A percentile compares a stretch with the other conserved stretches of the same genome.
Evolutionary conservation across 2,797 vertebrate species (phyloP).

Genomic region (Pseudotriccus pelzelni): DNA sequence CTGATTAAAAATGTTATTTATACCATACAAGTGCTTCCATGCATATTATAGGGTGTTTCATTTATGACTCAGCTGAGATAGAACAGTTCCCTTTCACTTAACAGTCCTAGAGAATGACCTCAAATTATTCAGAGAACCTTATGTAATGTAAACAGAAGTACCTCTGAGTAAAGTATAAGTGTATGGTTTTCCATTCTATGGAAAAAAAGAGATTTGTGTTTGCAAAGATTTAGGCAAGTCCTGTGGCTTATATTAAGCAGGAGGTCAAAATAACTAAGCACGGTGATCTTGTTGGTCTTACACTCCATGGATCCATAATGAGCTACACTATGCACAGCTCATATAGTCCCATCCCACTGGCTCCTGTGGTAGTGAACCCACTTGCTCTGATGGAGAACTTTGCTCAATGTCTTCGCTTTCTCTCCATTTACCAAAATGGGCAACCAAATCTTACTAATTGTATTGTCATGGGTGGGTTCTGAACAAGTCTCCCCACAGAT

Average conservation of each 20-base stretch:
- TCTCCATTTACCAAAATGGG: neutral
- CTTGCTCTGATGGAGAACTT: neutral
- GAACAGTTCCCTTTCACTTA: slow-evolving; percentile 45
- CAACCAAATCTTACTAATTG: neutral
- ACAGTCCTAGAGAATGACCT: neutral
- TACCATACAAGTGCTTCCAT: neutral
- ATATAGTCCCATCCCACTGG: neutral
- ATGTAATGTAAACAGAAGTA: slow-evolving; percentile 45
- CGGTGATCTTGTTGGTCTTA: neutral
- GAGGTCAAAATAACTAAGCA: neutral
- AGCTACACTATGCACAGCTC: neutral
- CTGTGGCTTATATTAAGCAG: neutral
- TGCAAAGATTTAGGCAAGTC: slow-evolving; percentile 11
- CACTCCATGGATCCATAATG: neutral
- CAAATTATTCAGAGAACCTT: slow-evolving; percentile 39
- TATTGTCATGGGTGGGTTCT: neutral
- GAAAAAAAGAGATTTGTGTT: neutral
- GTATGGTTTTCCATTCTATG: slow-evolving; percentile 3
- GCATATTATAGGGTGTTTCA: slow-evolving; percentile 65
- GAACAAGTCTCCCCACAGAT: neutral
- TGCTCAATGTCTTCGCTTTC: neutral
- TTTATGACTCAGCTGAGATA: slow-evolving; percentile 62
- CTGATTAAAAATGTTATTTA: slow-evolving; percentile 65
- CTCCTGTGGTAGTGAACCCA: neutral
- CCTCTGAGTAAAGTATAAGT: neutral